These are phyloP conservation scores for Sylvilagus floridanus DNA, from an alignment of 2,797 vertebrate species.

Conservation along the genomic window DNA sequence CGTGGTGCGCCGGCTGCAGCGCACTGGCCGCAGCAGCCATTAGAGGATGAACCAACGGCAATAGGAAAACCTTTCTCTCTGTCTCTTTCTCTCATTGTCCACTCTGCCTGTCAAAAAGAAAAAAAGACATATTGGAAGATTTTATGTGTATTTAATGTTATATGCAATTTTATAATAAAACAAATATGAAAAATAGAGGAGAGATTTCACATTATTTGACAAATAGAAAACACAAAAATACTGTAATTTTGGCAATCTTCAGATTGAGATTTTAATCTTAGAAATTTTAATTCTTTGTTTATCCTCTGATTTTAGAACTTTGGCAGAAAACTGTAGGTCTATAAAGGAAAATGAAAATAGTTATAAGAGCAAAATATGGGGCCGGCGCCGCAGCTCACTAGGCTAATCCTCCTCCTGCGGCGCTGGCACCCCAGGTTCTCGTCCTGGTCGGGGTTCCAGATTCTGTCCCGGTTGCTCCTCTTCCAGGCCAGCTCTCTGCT, in stretches of 20 bases:
- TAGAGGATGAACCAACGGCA: too few species aligned
- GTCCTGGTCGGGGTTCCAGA: too few species aligned
- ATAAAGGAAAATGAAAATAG: not conserved
- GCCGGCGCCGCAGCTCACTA: too few species aligned
- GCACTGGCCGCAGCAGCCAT: too few species aligned
- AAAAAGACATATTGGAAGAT: not conserved
- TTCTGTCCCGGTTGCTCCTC: too few species aligned
- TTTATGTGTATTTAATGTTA: not conserved
- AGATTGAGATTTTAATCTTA: not conserved
- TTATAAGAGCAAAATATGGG: not conserved
- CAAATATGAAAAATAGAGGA: not conserved
- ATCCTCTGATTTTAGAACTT: not conserved
- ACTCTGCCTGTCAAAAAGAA: too few species aligned
- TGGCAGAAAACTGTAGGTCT: not conserved
- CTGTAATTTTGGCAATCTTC: not conserved
- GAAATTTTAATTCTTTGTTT: not conserved
- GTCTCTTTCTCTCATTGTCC: too few species aligned
- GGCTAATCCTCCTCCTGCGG: too few species aligned
- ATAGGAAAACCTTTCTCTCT: too few species aligned
- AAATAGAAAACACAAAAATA: conserved; percentile 9
- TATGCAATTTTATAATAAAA: not conserved
- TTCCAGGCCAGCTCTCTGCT: too few species aligned
- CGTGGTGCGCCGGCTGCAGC: too few species aligned
- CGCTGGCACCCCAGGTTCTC: too few species aligned
- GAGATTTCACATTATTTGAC: not conserved